Evolutionary conservation across 1,140 invertebrate genomes (phyloP), one percentile per base, ranked within the genome.

Genomic region (Schlechtendalia chinensis): DNA sequence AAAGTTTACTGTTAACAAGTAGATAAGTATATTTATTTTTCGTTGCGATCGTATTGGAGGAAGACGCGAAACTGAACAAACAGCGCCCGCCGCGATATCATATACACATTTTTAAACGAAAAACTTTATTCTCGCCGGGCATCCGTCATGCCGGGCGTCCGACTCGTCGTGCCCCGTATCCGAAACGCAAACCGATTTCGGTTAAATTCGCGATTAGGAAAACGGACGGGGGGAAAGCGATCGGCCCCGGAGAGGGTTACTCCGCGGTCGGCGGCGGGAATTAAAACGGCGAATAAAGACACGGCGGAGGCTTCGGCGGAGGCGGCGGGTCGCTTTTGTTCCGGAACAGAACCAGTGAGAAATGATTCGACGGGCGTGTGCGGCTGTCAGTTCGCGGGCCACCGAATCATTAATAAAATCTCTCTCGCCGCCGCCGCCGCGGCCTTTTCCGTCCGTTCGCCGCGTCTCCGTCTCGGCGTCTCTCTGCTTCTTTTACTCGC

Each of bases 371-470:
- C 75, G 39, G 75, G 75, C 75, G 39, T 72, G 39, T 72, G 75
- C 75, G 75, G 75, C 75, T 79, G 75, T 79, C 75, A 79, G 75
- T 79, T 79, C 39, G 75, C 39, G 58, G 58, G 75, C 75, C 75
- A 59, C 58, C 58, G 75, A 63, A 79, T 79, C 75, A 79, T 79
- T 79, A 79, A 79, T 79, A 79, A 79, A 79, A 79, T 79, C 75
- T 63, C 75, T 63, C 29, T 79, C 54, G 5, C 24, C 54, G n/a
- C n/a, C n/a, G n/a, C n/a, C n/a, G n/a, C 19, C 54, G 17, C n/a
- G n/a, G 8, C 1, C 11, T 19, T 24, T 5, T 22, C n/a, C 4
- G 0, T 22, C 53, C 2, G 53, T n/a, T n/a, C 22, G 10, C 12
- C 58, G 22, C 58, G 39, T 77, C 19, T 77, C 54, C 4, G 16